Evolutionary conservation across 2,113 vertebrate species (phyloP), one percentile per base, ranked within the genome.

Genomic region (Zingel zingel): DNA sequence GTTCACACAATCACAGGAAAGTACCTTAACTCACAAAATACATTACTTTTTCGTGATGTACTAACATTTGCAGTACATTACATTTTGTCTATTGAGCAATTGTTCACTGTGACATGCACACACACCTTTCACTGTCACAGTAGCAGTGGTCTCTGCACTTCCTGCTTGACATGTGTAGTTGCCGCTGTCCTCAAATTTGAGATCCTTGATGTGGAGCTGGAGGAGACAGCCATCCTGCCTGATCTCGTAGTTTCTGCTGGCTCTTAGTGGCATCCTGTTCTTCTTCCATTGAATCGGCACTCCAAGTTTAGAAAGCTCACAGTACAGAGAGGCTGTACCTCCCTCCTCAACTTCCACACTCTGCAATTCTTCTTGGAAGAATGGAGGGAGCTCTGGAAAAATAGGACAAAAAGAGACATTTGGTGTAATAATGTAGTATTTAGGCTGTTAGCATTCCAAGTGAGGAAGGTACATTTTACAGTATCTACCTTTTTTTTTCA

Each of bases 81-180:
- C 0, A 75, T 25, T 12, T 23, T 18, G 33, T 43, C 10, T 11
- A 15, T 23, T 33, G 43, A 53, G 14, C 25, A 23, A 4, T 14
- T 27, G n/a, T 63, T 33, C 13, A 50, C 19, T 19, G 16, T 12
- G 33, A 45, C 7, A 66, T 45, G 16, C 14, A 68, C 89, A 48
- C 14, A 45, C 14, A 94, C 97, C 97, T 94, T 90, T 97, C 74
- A 98, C 97, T 25, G 80, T 48, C 36, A 95, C 77, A 50, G 83
- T 67, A 2, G 91, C 87, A 3, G 85, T 91, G 47, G 87, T 92
- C 65, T 91, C 91, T 63, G 86, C 77, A 61, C 12, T 45, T 19
- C 92, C 93, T 72, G 91, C 89, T 62, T 85, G 81, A 85, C 93
- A 95, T 1, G 77, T 63, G 83, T 94, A 95, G 77, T 72, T 91